Percentiles rank a stretch among this genome's conserved stretches.
These are phyloP conservation scores for Zoanthus gigantus DNA, from an alignment of 92 coral and sea anemone species.

Conservation along the genomic window DNA sequence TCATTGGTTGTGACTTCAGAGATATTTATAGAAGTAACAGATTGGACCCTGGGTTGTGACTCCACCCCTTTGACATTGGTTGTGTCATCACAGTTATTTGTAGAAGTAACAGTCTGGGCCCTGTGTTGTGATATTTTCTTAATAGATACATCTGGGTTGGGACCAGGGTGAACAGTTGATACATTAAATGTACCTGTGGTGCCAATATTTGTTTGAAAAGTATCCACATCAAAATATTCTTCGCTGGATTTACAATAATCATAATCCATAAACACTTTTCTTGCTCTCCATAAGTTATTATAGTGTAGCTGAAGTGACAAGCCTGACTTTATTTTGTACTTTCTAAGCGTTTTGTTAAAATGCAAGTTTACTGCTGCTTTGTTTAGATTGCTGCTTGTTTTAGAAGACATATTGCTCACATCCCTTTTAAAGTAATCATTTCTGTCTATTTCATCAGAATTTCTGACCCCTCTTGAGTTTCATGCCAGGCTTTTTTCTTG, in stretches of 20 bases:
- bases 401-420: slow-evolving; percentile 32
- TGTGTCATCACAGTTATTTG: not conserved
- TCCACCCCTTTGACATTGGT: no score
- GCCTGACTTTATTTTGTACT: slow-evolving; percentile 50
- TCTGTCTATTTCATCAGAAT: slow-evolving; percentile 31
- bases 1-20: not conserved
- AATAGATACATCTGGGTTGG: no score
- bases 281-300: slow-evolving; percentile 37
- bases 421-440: slow-evolving; percentile 36
- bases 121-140: no score
- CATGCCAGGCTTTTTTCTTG: slow-evolving; percentile 33
- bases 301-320: slow-evolving; percentile 49
- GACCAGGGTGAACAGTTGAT: not conserved
- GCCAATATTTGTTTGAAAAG: slow-evolving; percentile 17
- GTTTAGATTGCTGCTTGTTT: not conserved
- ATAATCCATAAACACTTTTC: slow-evolving; percentile 42
- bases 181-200: slow-evolving; percentile 25
- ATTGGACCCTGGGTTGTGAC: not conserved
- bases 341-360: slow-evolving; percentile 6
- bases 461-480: slow-evolving; percentile 17
- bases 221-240: slow-evolving; percentile 17
- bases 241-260: slow-evolving; percentile 36
- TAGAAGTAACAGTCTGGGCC: no score
- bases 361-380: not conserved
- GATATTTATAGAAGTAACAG: not conserved